Base-by-base conservation (phyloP, 1,140 invertebrate genomes). In the Aphelinus certus region DNA sequence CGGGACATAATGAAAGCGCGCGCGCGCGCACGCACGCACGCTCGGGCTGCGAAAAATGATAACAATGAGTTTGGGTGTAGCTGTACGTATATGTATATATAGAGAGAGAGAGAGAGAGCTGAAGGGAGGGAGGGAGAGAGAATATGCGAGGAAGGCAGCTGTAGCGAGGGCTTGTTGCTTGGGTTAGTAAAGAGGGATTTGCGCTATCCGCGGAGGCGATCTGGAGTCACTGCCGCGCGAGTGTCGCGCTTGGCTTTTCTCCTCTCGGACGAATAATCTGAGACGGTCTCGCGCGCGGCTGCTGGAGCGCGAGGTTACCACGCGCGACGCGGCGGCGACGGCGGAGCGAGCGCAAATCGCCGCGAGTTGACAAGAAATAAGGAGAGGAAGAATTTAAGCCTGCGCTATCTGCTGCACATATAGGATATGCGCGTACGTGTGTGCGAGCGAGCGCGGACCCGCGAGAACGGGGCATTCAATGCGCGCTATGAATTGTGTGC, bases 401-500 rank as follows among this genome's bases (percentile, higher is more conserved):
- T 10, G 7, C 3, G 7, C 26, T 26, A 26, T 26, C 26, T 26
- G 26, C 26, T 26, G 26, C 26, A 26, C 26, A 26, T 26, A 57
- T 7, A 65, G 49, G 6, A 65, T 57, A 47, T 56, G 46, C 46
- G 51, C 42, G 55, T 58, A 43, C 66, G 7, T 45, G 45, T 45
- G 10, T 62, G 42, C 42, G 45, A 26, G 45, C 3, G 42, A 43
- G 45, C 9, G 45, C 6, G 45, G 56, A 60, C 45, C 57, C 5
- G 56, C 46, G 10, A 2, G 47, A 45, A 2, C 42, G 49, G 56
- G 42, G 9, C 48, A 62, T 74, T 62, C 72, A 68, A 73, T 66
- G 63, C 63, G 71, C 47, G 51, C 46, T 74, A 74, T 69, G 73
- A 74, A 74, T 74, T 74, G 66, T 74, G 73, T 61, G 66, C 73